phyloP scores from a whole-genome alignment of 1,140 invertebrate species.

The Cotesia typhae region DNA sequence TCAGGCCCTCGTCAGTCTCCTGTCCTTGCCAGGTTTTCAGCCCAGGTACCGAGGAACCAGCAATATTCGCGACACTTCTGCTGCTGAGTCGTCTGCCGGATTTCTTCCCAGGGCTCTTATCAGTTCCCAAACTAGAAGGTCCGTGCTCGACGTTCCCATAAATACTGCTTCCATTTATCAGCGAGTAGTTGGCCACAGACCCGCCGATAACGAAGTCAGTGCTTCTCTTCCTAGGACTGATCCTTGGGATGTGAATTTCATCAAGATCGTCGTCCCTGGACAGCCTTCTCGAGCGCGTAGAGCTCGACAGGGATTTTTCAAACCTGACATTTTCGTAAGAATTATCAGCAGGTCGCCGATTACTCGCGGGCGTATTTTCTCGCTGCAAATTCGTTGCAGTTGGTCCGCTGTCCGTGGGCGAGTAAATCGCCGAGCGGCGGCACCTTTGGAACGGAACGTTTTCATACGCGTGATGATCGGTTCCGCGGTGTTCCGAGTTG shows the following conservation, averaged over 20 bases:
- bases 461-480: constrained; percentile 45
- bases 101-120: constrained; percentile 49
- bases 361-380: constrained; percentile 40
- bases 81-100: constrained; percentile 47
- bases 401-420: constrained; percentile 42
- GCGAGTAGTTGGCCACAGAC: constrained; percentile 45
- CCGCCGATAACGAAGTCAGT: constrained; percentile 57
- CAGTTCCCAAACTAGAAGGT: constrained; percentile 49
- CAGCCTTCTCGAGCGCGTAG: constrained; percentile 32
- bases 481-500: constrained; percentile 48
- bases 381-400: constrained; percentile 40
- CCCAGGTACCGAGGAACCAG: constrained; percentile 44
- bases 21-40: constrained; percentile 53
- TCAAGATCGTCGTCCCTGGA: constrained; percentile 48
- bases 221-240: constrained; percentile 48
- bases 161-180: neutral
- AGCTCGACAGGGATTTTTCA: constrained; percentile 39
- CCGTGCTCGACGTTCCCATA: constrained; percentile 45
- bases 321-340: constrained; percentile 53
- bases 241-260: constrained; percentile 57
- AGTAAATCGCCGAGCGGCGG: constrained; percentile 36
- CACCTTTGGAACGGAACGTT: constrained; percentile 45
- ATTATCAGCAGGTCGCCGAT: constrained; percentile 39
- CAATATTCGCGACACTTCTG: constrained; percentile 56
- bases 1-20: constrained; percentile 59